Percentiles rank a stretch among this genome's conserved stretches.
Conservation (phyloP, 2,113 vertebrate genomes). For the Chlamydotis undulata region DNA sequence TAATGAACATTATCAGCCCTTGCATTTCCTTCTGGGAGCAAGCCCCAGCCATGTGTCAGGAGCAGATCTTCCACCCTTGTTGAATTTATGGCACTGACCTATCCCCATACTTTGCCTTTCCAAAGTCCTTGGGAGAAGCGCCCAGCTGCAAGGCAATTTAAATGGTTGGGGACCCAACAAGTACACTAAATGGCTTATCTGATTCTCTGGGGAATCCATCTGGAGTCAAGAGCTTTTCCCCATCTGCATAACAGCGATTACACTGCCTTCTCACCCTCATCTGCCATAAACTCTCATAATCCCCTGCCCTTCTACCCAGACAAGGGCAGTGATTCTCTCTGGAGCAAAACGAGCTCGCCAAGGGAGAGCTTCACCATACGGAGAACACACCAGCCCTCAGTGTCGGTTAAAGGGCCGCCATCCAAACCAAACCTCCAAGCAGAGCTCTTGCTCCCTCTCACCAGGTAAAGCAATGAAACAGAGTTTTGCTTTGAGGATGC, state of each 20-base stretch:
- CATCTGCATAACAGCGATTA: neutral
- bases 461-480: neutral
- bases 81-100: neutral
- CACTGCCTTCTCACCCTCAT: constrained; percentile 11
- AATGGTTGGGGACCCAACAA: constrained; percentile 7
- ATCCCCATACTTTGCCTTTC: neutral
- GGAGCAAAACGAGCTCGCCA: neutral
- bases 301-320: neutral
- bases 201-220: constrained; percentile 49
- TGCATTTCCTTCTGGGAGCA: neutral
- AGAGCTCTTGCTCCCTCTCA: neutral
- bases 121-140: neutral
- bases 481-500: neutral
- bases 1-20: neutral
- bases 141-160: constrained; percentile 41
- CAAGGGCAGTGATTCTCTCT: neutral
- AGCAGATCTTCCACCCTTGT: neutral
- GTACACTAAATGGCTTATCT: constrained; percentile 56
- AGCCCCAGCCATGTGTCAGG: neutral
- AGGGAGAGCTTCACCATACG: neutral
- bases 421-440: neutral
- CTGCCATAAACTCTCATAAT: constrained; percentile 25
- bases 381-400: neutral
- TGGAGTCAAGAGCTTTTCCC: constrained; percentile 43
- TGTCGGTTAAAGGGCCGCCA: accelerated